Evolutionary conservation across 2,113 vertebrate species (phyloP).

Genomic region (Hippolais icterina): DNA sequence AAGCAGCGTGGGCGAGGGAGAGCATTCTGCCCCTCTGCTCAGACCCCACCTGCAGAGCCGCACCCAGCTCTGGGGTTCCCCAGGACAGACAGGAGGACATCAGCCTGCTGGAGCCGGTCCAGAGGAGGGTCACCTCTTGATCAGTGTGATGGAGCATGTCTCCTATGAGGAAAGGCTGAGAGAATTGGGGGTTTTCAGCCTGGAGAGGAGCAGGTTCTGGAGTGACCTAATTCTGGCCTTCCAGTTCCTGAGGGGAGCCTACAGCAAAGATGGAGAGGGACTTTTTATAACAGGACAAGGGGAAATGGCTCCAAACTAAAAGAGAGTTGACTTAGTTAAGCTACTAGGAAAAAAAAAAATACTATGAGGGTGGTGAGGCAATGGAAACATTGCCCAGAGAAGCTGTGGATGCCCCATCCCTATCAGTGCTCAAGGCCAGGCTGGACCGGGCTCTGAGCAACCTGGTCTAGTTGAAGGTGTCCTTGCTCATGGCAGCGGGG

Average conservation of each 20-base stretch:
- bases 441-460: background rate
- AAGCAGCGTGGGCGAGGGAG: background rate
- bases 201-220: background rate
- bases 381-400: background rate
- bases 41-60: accelerated
- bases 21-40: background rate
- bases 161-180: background rate
- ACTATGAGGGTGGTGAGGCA: background rate
- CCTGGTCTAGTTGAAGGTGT: background rate
- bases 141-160: background rate
- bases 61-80: too few species aligned
- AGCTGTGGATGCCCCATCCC: background rate
- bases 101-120: accelerated
- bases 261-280: background rate
- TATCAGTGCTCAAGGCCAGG: background rate
- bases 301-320: background rate
- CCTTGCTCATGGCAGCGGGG: background rate
- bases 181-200: background rate
- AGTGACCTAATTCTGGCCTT: background rate
- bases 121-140: background rate
- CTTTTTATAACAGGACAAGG: background rate
- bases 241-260: background rate
- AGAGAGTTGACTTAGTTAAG: background rate
- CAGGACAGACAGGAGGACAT: background rate
- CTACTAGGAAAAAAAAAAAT: background rate